phyloP scores from a whole-genome alignment of 2,797 vertebrate species.

The Acanthis flammea region DNA sequence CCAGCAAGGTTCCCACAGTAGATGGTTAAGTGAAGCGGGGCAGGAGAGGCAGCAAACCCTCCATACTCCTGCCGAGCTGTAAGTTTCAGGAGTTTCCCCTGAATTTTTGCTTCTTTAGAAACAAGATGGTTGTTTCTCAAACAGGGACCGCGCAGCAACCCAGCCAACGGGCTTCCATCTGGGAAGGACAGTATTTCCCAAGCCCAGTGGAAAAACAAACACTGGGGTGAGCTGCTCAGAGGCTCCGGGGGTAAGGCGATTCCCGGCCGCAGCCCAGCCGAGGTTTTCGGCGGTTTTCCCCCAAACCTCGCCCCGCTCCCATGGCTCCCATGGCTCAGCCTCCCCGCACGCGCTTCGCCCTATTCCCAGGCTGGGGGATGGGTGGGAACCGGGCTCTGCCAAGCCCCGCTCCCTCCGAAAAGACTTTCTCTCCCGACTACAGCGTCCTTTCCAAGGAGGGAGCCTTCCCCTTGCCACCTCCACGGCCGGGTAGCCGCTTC shows the following conservation, averaged over 20 bases:
- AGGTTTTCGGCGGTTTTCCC: neutral
- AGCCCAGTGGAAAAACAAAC: neutral
- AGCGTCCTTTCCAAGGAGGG: neutral
- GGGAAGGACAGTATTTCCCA: neutral
- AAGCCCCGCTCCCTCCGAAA: conserved; percentile 33
- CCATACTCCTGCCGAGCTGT: rapidly evolving
- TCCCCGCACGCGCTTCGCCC: neutral
- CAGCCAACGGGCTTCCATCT: rapidly evolving
- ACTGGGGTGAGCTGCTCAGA: rapidly evolving
- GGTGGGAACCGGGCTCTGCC: conserved; percentile 51
- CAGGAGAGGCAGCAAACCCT: neutral
- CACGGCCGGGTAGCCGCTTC: neutral
- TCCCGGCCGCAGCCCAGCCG: rapidly evolving
- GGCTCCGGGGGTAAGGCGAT: neutral
- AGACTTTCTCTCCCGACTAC: neutral
- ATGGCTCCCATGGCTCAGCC: neutral
- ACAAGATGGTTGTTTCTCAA: neutral
- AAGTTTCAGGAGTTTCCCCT: neutral
- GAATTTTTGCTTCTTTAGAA: neutral
- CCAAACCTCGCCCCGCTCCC: neutral
- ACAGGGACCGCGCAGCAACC: neutral
- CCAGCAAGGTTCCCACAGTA: neutral
- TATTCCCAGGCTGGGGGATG: conserved; percentile 48
- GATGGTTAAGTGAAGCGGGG: neutral
- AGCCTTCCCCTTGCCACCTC: neutral